phyloP scores from a whole-genome alignment of 1,140 invertebrate genomes.

The Macrobrachium nipponense region DNA sequence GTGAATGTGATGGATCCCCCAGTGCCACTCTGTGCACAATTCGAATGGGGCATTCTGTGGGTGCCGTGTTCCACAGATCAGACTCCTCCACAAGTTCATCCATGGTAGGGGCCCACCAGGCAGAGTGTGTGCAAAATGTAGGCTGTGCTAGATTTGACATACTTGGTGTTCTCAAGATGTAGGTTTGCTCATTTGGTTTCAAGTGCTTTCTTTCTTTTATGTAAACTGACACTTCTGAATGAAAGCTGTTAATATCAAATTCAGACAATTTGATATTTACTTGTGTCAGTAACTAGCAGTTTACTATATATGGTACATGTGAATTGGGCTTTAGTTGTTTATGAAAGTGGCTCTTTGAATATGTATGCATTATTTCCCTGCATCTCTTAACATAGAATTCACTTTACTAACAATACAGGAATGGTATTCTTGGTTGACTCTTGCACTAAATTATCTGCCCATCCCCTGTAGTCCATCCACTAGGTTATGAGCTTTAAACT shows the following conservation, averaged over 20 bases:
- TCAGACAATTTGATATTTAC: slow-evolving; percentile 15
- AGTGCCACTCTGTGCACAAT: slow-evolving; percentile 62
- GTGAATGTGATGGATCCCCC: slow-evolving; percentile 56
- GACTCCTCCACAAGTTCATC: slow-evolving; percentile 54
- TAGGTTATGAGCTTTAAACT: slow-evolving; percentile 47
- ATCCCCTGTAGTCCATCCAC: slow-evolving; percentile 34
- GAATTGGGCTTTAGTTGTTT: slow-evolving; percentile 34
- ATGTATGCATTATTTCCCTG: slow-evolving; percentile 38
- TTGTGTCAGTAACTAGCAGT: background rate
- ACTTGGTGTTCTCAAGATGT: slow-evolving; percentile 25
- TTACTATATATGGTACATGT: background rate
- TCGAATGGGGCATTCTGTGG: slow-evolving; percentile 59
- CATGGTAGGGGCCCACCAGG: slow-evolving; percentile 53
- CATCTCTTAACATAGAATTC: slow-evolving; percentile 40
- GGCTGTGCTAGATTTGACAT: slow-evolving; percentile 48
- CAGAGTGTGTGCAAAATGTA: slow-evolving; percentile 43
- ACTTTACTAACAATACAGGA: slow-evolving; percentile 35
- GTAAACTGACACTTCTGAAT: too few relatives aligned
- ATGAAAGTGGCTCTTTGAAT: slow-evolving; percentile 22
- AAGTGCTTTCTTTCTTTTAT: too few relatives aligned
- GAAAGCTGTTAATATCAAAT: too few relatives aligned
- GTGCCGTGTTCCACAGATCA: slow-evolving; percentile 57
- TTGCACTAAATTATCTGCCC: slow-evolving; percentile 5
- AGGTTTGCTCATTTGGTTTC: slow-evolving; percentile 21
- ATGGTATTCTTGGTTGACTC: slow-evolving; percentile 20